Evolutionary conservation across 2,888 invertebrate species (phyloP), one percentile per base, ranked within the genome.

Genomic region (Bruchidius siliquastri): DNA sequence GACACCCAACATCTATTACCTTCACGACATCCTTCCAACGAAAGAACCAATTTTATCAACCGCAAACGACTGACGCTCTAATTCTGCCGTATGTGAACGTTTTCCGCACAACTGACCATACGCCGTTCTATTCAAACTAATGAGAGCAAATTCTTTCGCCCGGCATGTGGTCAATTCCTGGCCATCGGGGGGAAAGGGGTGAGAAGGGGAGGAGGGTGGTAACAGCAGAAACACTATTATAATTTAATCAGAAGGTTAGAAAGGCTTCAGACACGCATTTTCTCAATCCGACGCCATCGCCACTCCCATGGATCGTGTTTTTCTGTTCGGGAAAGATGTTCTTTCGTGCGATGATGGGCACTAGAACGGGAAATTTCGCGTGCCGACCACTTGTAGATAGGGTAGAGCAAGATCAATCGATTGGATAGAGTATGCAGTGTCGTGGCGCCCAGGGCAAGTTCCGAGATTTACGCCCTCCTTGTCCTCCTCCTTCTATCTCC

Each of bases 261-360:
- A 85, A 82, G 81, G 81, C 84, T 82, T 82, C 81, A 77, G 82
- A 82, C 86, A 86, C 85, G 85, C 86, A 85, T 85, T 84, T 85
- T 83, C 83, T 84, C 84, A 84, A 84, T 85, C 83, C 83, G n/a
- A n/a, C n/a, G n/a, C n/a, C n/a, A n/a, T n/a, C n/a, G 79, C 84
- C 84, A 78, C 83, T 81, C 84, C 83, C 69, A 13, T 30, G 20
- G 20, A 20, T 71, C 30, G 22, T 71, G 26, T 18, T 69, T 68
- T 22, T 68, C 68, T 22, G 20, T 8, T 1, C 8, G 21, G 69
- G 20, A 26, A 26, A 21, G 22, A 26, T 68, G 21, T 68, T 68
- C 10, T 20, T 68, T 68, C 68, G n/a, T 49, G 49, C 8, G 6
- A 1, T 49, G 49, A 49, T 49, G 49, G 49, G 18, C 18, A 1